Base-by-base conservation (phyloP, 2,113 vertebrate genomes). In the Xiphorhynchus elegans region DNA sequence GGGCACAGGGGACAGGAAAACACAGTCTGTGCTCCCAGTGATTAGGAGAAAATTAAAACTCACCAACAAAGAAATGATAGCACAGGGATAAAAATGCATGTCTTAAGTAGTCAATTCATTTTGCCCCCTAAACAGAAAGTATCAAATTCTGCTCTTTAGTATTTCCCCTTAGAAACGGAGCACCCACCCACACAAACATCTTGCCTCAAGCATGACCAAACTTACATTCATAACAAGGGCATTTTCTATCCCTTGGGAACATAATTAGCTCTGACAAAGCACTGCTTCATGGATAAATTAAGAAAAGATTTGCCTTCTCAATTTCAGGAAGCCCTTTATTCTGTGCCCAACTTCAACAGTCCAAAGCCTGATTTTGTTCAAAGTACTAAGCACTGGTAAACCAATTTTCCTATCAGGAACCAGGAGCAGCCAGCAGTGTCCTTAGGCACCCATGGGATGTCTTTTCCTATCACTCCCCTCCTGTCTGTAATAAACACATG, bases 261-360 rank as follows among this genome's bases (percentile, higher is more conserved):
- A 66, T 29, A 13, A 58, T 33, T 53, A 62, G 20, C 40, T 91
- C 52, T 95, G 46, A n/a, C 44, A 44, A 86, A 76, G 29, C 6
- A 31, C 37, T 17, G 1, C 26, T 59, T 79, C 80, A 76, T 40
- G 91, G 63, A 86, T 18, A 64, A 62, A 70, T 49, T 60, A 59
- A 37, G 55, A 52, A 62, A 66, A 66, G 2, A 63, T 66, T 59
- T 83, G 29, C 24, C 37, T 75, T 82, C 50, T 84, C 70, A 85
- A 29, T 53, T 75, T 58, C 75, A 90, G 23, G 64, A 53, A 90
- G 40, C 6, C 37, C 93, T 77, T 93, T 77, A 74, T 31, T 84
- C 47, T 31, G 35, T 74, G 28, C 21, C 40, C 12, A 94, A 37
- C 46, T 53, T 53, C 20, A 87, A 62, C 8, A 20, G 63, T 13